These are phyloP conservation scores for Eupelmus urozonus DNA, from an alignment of 2,888 invertebrate genomes.

Conservation along the genomic window DNA sequence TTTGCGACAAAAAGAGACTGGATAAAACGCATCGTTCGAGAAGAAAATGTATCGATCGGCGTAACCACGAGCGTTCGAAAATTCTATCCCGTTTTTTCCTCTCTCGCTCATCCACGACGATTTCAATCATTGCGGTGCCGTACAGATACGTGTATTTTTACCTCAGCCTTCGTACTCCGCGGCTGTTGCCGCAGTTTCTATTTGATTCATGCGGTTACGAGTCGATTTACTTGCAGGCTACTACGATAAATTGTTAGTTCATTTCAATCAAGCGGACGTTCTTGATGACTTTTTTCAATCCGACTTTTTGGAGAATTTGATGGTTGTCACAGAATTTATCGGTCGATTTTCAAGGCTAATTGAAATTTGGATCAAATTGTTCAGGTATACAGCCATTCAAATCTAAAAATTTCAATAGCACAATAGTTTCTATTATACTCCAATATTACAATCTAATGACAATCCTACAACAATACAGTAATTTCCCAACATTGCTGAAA, in stretches of 20 bases:
- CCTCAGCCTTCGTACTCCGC: not conserved
- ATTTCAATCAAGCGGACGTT: constrained; percentile 24
- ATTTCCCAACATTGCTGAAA: too few relatives aligned
- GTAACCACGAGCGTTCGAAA: constrained; percentile 35
- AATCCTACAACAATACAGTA: too few relatives aligned
- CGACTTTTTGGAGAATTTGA: too few relatives aligned
- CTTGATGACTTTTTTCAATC: too few relatives aligned
- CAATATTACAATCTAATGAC: too few relatives aligned
- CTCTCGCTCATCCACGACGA: constrained; percentile 15
- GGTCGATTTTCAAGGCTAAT: too few relatives aligned
- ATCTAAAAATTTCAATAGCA: too few relatives aligned
- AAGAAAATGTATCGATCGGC: constrained; percentile 17
- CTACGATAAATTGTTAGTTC: constrained; percentile 36
- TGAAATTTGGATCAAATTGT: too few relatives aligned
- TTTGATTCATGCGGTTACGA: constrained; percentile 38
- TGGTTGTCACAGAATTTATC: too few relatives aligned
- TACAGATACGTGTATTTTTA: constrained; percentile 21
- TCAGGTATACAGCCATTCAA: too few relatives aligned
- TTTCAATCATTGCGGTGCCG: constrained; percentile 46
- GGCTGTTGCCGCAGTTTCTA: constrained; percentile 11
- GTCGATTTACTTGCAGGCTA: constrained; percentile 26
- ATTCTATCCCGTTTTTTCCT: constrained; percentile 24
- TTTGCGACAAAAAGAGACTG: constrained; percentile 18
- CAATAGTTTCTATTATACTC: too few relatives aligned
- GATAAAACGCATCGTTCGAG: constrained; percentile 25